Percentiles rank a stretch among this genome's conserved stretches.
These are phyloP conservation scores for Premnoplex brunnescens DNA, from an alignment of 2,797 vertebrate genomes.

Conservation along the genomic window DNA sequence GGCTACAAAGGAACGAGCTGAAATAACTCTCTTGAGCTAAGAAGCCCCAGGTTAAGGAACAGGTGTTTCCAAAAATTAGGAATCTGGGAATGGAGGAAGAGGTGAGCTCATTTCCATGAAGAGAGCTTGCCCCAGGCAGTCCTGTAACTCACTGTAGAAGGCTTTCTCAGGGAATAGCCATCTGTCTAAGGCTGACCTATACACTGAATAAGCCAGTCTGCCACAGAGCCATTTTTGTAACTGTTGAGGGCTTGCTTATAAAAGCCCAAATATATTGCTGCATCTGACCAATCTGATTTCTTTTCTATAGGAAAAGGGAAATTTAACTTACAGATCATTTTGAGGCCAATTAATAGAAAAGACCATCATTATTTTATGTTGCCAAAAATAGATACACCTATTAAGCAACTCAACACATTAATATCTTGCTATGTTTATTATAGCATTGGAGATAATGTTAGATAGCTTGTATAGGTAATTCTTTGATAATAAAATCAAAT, in stretches of 20 bases:
- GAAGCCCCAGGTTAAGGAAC: slow-evolving; percentile 35
- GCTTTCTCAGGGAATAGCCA: slow-evolving; percentile 45
- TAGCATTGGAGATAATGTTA: not conserved
- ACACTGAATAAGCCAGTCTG: not conserved
- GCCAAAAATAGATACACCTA: not conserved
- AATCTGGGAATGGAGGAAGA: slow-evolving; percentile 30
- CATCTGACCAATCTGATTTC: not conserved
- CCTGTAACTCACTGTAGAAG: slow-evolving; percentile 5
- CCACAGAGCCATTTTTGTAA: not conserved
- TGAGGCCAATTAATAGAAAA: not conserved
- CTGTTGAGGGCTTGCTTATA: not conserved
- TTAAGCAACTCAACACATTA: not conserved
- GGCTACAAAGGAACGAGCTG: not conserved
- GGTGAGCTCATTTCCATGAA: slow-evolving; percentile 23
- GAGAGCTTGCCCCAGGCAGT: slow-evolving; percentile 27
- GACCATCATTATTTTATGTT: not conserved
- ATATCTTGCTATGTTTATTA: not conserved
- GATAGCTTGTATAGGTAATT: not conserved
- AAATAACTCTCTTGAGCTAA: slow-evolving; percentile 6
- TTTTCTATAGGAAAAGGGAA: not conserved
- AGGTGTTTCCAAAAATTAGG: slow-evolving; percentile 53
- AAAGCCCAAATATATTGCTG: not conserved
- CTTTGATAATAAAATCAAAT: not conserved
- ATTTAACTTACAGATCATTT: not conserved
- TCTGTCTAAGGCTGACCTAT: slow-evolving; percentile 51